Conservation (phyloP, 2,888 invertebrate species). For the Eulithis testata region DNA sequence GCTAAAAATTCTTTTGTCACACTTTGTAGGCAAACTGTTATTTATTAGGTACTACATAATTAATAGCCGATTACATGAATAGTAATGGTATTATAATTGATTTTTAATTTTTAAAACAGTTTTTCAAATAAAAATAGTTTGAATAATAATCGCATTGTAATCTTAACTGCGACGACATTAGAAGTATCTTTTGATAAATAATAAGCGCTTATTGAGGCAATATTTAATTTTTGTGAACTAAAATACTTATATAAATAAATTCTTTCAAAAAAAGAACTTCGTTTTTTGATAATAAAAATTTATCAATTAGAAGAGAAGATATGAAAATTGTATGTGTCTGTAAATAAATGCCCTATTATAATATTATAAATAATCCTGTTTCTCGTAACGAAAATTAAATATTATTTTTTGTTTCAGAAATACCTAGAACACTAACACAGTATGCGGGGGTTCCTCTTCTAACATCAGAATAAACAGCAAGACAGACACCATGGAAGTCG, state of each 20-base stretch:
- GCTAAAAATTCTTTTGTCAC: neutral
- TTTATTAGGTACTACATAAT: neutral
- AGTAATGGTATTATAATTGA: conserved; percentile 19
- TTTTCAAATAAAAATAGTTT: neutral
- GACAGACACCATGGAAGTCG: conserved; percentile 65
- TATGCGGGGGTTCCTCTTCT: conserved; percentile 67
- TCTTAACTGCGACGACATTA: neutral
- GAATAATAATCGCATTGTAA: neutral
- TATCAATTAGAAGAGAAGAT: too few species aligned
- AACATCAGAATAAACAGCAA: conserved; percentile 51
- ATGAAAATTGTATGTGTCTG: too few species aligned
- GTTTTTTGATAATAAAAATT: too few species aligned
- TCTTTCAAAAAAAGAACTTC: too few species aligned
- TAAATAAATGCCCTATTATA: too few species aligned
- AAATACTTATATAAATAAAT: too few species aligned
- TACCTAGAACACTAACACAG: conserved; percentile 41
- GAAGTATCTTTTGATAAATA: too few species aligned
- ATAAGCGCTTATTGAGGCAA: too few species aligned
- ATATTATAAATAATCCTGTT: too few species aligned
- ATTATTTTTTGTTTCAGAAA: conserved; percentile 57
- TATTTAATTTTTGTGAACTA: too few species aligned
- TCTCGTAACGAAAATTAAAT: neutral
- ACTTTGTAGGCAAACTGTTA: neutral
- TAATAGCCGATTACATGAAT: neutral
- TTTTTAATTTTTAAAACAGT: conserved; percentile 11